Evolutionary conservation across 1,140 invertebrate species (phyloP), one percentile per base, ranked within the genome.

Genomic region (Ridgeia piscesae): DNA sequence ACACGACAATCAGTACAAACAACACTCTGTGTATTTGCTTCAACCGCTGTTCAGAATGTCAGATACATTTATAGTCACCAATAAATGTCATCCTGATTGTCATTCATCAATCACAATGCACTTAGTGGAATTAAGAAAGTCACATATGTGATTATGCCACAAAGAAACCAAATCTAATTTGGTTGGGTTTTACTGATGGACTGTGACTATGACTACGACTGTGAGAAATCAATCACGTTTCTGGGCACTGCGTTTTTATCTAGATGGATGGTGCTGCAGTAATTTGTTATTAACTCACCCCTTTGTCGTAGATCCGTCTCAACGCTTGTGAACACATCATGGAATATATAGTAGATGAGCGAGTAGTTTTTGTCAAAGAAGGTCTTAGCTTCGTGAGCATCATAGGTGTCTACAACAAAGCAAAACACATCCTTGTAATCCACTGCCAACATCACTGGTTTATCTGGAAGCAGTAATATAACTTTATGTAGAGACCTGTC

Each of bases 311-410:
- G 96, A 96, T 98, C 98, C 90, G 97, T 97, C 96, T 99, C 98
- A 88, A 98, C 98, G 95, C 97, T 97, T 88, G 98, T 97, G 96
- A 99, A 99, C 95, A 98, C 98, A 95, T 99, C 98, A 96, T 99
- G 99, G 91, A 99, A 97, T 94, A 99, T 98, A 95, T 98, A 98
- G 96, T 99, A 99, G 42, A 99, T 98, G 97, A 98, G 98, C 95
- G 98, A 99, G 95, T 98, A 99, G 96, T 99, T 98, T 58, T 97
- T 97, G 96, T 99, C 98, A 96, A 99, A 99, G 94, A 99, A 98
- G 89, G 97, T 97, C 96, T 99, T 99, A 21, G 98, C 97, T 96
- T 99, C 98, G 94, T 97, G 97, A 91, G 96, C 97, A 95, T 99
- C 98, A 95, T 98, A 98, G 96, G 98, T 98, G 96, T 99, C 98